phyloP scores from a whole-genome alignment of 2,888 invertebrate genomes.

The Eupelmus urozonus region DNA sequence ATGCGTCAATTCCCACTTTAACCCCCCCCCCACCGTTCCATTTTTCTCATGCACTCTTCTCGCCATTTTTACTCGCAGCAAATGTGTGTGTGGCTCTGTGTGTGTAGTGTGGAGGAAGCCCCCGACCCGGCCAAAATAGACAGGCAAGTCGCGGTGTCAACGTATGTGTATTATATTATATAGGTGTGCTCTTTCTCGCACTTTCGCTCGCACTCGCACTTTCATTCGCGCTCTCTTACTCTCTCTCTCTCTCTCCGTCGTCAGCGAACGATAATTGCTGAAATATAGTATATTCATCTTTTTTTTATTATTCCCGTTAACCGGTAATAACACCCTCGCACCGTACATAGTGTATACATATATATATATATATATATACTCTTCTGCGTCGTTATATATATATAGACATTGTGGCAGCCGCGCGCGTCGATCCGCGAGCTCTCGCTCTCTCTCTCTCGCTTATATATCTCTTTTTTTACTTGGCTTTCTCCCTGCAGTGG shows the following conservation, averaged over 20 bases:
- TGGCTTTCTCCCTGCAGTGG: no score
- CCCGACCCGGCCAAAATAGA: slow-evolving; percentile 61
- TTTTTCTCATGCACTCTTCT: neutral
- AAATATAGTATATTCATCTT: slow-evolving; percentile 6
- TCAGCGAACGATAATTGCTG: slow-evolving; percentile 52
- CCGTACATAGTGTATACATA: neutral
- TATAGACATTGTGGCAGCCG: slow-evolving; percentile 18
- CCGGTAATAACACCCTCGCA: neutral
- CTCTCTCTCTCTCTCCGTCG: slow-evolving; percentile 29
- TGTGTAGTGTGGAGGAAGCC: slow-evolving; percentile 62
- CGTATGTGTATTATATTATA: slow-evolving; percentile 40
- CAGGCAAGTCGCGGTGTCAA: slow-evolving; percentile 62
- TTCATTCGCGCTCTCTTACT: slow-evolving; percentile 1
- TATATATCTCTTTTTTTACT: no score
- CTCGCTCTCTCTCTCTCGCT: no score
- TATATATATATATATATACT: slow-evolving; percentile 28
- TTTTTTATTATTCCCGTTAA: neutral
- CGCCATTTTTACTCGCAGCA: slow-evolving; percentile 3
- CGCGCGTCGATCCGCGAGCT: slow-evolving; percentile 4
- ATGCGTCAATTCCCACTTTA: neutral
- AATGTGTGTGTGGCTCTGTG: slow-evolving; percentile 3
- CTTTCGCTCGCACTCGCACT: slow-evolving; percentile 51
- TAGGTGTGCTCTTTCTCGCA: slow-evolving; percentile 58
- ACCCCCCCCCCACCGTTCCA: neutral
- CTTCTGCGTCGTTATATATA: slow-evolving; percentile 13